A percentile compares a stretch with the other conserved stretches of the same genome.
Conservation (phyloP, 2,888 invertebrate species). For the Amphipoea oculea region DNA sequence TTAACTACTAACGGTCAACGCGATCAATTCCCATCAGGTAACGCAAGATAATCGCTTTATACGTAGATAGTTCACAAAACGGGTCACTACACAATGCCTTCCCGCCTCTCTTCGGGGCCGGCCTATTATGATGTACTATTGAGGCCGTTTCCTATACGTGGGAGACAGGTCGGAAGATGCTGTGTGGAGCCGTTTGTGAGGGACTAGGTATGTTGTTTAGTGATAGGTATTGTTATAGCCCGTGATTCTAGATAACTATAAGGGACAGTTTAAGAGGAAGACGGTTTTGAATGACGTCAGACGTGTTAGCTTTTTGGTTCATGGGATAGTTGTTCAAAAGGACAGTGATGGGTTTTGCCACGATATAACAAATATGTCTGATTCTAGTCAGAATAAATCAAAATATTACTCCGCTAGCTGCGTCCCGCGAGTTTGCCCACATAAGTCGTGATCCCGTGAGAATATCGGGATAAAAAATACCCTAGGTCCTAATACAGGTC, state of each 20-base stretch:
- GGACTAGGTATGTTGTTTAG: slow-evolving; percentile 11
- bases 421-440: background rate
- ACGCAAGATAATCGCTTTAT: slow-evolving; percentile 41
- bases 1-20: slow-evolving; percentile 30
- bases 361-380: background rate
- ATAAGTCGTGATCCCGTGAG: no score
- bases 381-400: background rate
- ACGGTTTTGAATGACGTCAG: background rate
- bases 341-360: background rate
- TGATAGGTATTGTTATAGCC: slow-evolving; percentile 34
- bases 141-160: slow-evolving; percentile 43
- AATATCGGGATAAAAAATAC: no score
- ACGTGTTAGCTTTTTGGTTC: background rate
- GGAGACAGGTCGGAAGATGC: slow-evolving; percentile 33
- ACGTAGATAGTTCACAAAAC: slow-evolving; percentile 30
- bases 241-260: slow-evolving; percentile 6
- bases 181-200: slow-evolving; percentile 20
- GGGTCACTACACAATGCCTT: slow-evolving; percentile 53
- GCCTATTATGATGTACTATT: slow-evolving; percentile 51
- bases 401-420: background rate
- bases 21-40: slow-evolving; percentile 27
- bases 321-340: background rate
- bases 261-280: background rate
- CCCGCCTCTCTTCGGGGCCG: slow-evolving; percentile 20
- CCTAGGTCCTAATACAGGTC: no score